Percentiles rank a stretch among this genome's conserved stretches.
Evolutionary conservation across 37 sponge, comb jelly and placozoan genomes (phyloP).

Genomic region (Dysidea cf. avara): DNA sequence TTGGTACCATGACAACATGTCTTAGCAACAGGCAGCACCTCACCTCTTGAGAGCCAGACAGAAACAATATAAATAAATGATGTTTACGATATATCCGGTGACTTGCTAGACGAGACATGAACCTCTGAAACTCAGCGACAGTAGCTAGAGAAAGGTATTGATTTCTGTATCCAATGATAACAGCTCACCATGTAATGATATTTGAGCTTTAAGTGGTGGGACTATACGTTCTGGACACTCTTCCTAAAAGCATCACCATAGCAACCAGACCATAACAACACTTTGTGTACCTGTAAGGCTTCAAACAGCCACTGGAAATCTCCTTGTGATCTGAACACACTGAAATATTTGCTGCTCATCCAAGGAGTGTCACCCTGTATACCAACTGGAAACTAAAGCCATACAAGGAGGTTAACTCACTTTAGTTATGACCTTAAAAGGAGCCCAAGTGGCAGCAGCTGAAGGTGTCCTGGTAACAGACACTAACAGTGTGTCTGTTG

Average conservation of each 20-base stretch:
- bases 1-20: conserved; percentile 6
- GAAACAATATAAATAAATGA: conserved; percentile 53
- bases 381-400: no score
- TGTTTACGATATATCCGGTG: conserved; percentile 62
- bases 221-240: conserved; percentile 78
- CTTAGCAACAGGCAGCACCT: not conserved
- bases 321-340: conserved; percentile 70
- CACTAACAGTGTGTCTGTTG: conserved; percentile 30
- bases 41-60: conserved; percentile 68
- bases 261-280: no score
- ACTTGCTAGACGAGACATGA: conserved; percentile 63
- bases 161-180: not conserved
- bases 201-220: conserved; percentile 74
- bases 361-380: not conserved
- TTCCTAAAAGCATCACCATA: conserved; percentile 8
- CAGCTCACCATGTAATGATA: conserved; percentile 55
- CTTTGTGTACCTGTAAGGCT: conserved; percentile 31
- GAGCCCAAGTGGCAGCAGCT: conserved; percentile 51
- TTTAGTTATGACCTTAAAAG: conserved; percentile 82
- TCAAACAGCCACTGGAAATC: conserved; percentile 87
- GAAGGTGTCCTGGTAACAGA: conserved; percentile 65
- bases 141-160: conserved; percentile 49
- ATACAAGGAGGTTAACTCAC: conserved; percentile 37
- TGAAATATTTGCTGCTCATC: not conserved
- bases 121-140: conserved; percentile 83